A percentile compares a stretch with the other conserved stretches of the same genome.
phyloP scores from a whole-genome alignment of 2,888 invertebrate species.

The Heliconius aoede region DNA sequence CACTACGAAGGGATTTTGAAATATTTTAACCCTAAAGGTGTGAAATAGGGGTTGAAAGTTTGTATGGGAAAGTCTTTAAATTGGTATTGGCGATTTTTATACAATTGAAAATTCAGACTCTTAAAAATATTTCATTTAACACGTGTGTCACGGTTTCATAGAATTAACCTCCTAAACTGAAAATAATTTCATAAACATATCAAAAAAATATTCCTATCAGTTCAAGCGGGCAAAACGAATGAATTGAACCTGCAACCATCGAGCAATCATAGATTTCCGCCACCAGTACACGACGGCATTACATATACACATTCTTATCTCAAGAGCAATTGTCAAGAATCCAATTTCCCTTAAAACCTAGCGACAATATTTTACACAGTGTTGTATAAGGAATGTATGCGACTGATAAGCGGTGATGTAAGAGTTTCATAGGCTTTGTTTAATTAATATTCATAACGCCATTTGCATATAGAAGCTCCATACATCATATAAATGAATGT shows the following conservation, averaged over 20 bases:
- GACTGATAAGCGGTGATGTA: constrained; percentile 46
- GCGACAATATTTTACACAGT: constrained; percentile 18
- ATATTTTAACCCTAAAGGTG: too few species aligned
- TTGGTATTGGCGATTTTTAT: too few species aligned
- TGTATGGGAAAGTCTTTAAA: too few species aligned
- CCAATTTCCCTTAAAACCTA: constrained; percentile 21
- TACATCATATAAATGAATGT: constrained; percentile 67
- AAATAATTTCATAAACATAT: too few species aligned
- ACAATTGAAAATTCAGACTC: too few species aligned
- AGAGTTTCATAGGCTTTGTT: constrained; percentile 48
- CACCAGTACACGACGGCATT: neutral
- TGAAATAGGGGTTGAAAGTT: too few species aligned
- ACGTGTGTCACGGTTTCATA: too few species aligned
- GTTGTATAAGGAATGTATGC: constrained; percentile 41
- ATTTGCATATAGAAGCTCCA: constrained; percentile 66
- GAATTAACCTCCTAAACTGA: too few species aligned
- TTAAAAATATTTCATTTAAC: too few species aligned
- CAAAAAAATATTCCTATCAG: too few species aligned
- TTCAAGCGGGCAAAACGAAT: too few species aligned
- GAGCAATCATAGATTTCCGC: neutral
- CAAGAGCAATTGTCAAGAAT: constrained; percentile 8
- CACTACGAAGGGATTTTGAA: too few species aligned
- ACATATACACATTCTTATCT: neutral
- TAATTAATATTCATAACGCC: constrained; percentile 50
- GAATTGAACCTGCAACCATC: neutral